phyloP scores from a whole-genome alignment of 1,140 invertebrate genomes.

The Psix sp. region DNA sequence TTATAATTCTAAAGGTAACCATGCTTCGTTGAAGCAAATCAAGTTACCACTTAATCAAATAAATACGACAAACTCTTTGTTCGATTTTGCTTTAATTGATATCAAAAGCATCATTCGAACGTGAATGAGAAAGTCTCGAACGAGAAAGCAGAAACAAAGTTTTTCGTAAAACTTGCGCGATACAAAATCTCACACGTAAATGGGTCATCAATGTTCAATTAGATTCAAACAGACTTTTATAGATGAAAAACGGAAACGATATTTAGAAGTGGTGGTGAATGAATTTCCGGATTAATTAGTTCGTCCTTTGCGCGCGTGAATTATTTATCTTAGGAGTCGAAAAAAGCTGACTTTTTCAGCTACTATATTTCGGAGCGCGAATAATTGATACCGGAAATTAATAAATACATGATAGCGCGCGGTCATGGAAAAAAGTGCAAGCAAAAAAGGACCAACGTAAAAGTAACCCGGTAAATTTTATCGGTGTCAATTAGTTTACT shows the following conservation, averaged over 20 bases:
- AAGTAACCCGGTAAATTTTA: constrained; percentile 8
- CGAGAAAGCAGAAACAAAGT: too few relatives aligned
- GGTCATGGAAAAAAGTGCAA: not conserved
- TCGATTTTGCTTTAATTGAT: too few relatives aligned
- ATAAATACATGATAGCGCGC: constrained; percentile 23
- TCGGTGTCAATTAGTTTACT: constrained; percentile 32
- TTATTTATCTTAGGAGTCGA: constrained; percentile 21
- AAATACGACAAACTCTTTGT: too few relatives aligned
- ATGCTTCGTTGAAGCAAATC: constrained; percentile 49
- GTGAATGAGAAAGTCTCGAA: too few relatives aligned
- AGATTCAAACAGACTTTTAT: constrained; percentile 15
- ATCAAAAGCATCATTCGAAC: too few relatives aligned
- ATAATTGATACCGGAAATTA: constrained; percentile 52
- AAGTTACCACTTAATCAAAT: constrained; percentile 55
- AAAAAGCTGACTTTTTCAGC: constrained; percentile 30
- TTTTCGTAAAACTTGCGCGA: too few relatives aligned
- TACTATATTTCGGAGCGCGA: constrained; percentile 12
- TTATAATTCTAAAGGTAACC: constrained; percentile 62
- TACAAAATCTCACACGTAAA: too few relatives aligned
- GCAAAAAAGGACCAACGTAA: constrained; percentile 7
- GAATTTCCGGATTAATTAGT: constrained; percentile 41
- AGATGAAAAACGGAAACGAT: constrained; percentile 5
- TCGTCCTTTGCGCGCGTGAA: constrained; percentile 34
- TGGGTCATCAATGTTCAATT: constrained; percentile 28
- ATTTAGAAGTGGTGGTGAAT: constrained; percentile 23